phyloP scores from a whole-genome alignment of 1,140 invertebrate species.

The Megalopta genalis region DNA sequence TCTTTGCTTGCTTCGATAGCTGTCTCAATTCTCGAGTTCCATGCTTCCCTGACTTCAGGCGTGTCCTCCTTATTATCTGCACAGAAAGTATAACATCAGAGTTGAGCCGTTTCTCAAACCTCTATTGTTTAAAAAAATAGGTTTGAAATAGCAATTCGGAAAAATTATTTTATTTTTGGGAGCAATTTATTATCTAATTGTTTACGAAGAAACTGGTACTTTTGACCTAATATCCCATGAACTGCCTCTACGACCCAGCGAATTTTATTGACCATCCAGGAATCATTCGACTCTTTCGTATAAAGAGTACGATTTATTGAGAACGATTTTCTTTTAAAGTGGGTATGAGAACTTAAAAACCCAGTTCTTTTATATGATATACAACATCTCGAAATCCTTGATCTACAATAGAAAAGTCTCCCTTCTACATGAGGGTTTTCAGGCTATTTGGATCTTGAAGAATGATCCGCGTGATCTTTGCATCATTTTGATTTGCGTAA shows the following conservation, averaged over 20 bases:
- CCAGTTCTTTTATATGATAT: slow-evolving; percentile 39
- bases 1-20: too few relatives aligned
- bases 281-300: slow-evolving; percentile 21
- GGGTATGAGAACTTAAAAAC: slow-evolving; percentile 22
- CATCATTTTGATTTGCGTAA: too few relatives aligned
- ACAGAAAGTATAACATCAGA: not conserved
- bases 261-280: slow-evolving; percentile 14
- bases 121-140: slow-evolving; percentile 6
- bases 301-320: too few relatives aligned
- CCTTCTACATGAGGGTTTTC: slow-evolving; percentile 32
- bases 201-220: not conserved
- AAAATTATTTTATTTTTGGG: not conserved
- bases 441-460: not conserved
- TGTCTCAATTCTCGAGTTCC: too few relatives aligned
- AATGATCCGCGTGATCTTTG: too few relatives aligned
- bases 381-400: slow-evolving; percentile 67
- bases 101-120: not conserved
- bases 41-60: too few relatives aligned
- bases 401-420: slow-evolving; percentile 57
- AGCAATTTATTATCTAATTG: slow-evolving; percentile 6
- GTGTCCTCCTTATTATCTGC: not conserved
- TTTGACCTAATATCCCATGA: slow-evolving; percentile 18
- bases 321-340: slow-evolving; percentile 20
- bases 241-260: slow-evolving; percentile 32
- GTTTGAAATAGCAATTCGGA: slow-evolving; percentile 2